Conservation (phyloP, 2,113 vertebrate species). For the Mesoclemmys tuberculata region DNA sequence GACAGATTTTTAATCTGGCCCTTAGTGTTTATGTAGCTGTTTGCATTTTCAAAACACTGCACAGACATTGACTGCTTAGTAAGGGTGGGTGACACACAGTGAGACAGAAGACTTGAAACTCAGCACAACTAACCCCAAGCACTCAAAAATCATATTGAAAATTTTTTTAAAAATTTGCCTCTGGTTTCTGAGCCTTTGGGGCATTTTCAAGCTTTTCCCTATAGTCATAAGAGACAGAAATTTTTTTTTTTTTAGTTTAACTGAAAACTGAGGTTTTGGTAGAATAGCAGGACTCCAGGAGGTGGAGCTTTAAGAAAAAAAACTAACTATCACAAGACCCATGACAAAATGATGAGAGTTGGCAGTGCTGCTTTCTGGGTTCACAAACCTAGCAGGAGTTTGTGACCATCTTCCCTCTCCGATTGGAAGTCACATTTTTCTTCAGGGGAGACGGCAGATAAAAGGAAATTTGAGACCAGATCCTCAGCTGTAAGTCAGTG, state of each 20-base stretch:
- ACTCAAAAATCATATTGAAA: not conserved
- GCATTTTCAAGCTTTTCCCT: not conserved
- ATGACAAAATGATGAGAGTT: not conserved
- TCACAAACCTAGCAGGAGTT: not conserved
- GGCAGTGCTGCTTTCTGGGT: not conserved
- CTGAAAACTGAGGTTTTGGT: not conserved
- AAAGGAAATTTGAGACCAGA: not conserved
- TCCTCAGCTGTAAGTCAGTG: not conserved
- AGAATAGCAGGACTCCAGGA: not conserved
- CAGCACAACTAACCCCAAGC: not conserved
- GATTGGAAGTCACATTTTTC: not conserved
- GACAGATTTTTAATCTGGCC: not conserved
- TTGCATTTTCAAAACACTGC: not conserved
- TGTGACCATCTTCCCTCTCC: not conserved
- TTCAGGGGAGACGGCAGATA: not conserved
- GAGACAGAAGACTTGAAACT: not conserved
- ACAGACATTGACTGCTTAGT: not conserved
- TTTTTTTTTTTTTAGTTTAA: not conserved
- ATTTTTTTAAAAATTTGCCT: not conserved
- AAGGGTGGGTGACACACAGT: not conserved
- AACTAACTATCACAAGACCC: no score
- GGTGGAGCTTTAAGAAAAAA: not conserved
- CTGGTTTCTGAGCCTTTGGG: not conserved
- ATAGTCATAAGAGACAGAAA: not conserved
- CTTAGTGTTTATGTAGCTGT: no score